Evolutionary conservation across 2,888 invertebrate species (phyloP), one percentile per base, ranked within the genome.

Genomic region (Parnassius apollo): DNA sequence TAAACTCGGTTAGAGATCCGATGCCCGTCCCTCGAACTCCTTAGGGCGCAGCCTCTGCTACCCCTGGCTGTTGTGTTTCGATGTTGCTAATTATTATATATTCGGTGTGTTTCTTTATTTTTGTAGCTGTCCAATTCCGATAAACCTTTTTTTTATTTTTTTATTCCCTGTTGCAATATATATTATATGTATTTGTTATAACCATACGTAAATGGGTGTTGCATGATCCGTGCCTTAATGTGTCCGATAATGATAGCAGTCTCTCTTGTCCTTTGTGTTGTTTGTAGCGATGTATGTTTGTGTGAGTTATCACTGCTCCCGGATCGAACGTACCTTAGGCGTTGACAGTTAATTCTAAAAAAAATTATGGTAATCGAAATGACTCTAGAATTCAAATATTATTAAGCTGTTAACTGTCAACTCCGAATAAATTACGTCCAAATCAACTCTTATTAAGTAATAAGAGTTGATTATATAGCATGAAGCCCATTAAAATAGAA

Each of bases 31-130:
- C 87, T 49, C 75, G 69, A 68, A 78, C 78, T 83, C 86, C 83
- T 77, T 88, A 88, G 88, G 89, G 86, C 88, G 90, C 91, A 90
- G 91, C 91, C 91, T 90, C 83, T 83, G 91, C 91, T 91, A 90
- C 83, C 83, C 89, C 84, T 91, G 91, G 91, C 91, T 89, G 89
- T 88, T 90, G 91, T 91, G 90, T 91, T 83, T 91, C 90, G 84
- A 89, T 91, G 91, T 91, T 85, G 88, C 91, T 90, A 86, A 75
- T 76, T 85, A 81, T 82, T 85, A 81, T 82, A 72, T 74, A 82
- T 76, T 76, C 81, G 75, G 84, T 83, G 80, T 81, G 74, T 85
- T 76, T 82, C 77, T 81, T 78, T 85, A 79, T 86, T 75, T 89
- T 86, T 75, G 84, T 90, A 90, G 88, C 72, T 81, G 73, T 85